Percentiles rank a stretch among this genome's conserved stretches.
Conservation (phyloP, 30 jellyfish, hydroid and myxozoan genomes). For the Hydractinia symbiolongicarpus region DNA sequence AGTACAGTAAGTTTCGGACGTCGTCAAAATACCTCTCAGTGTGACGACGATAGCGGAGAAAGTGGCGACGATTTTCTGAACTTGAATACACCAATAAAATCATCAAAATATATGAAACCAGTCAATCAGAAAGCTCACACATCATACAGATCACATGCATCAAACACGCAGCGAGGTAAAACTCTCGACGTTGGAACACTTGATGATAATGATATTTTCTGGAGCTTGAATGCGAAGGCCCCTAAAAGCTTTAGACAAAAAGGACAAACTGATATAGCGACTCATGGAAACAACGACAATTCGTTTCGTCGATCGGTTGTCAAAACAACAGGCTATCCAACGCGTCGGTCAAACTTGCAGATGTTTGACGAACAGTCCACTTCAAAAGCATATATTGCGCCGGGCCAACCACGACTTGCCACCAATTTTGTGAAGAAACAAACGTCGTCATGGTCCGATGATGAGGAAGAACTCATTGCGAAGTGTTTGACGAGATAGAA, state of each 20-base stretch:
- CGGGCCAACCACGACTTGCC: not conserved
- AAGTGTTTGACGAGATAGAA: not conserved
- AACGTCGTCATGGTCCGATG: conserved; percentile 3
- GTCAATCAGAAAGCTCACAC: not conserved
- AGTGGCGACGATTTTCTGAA: not conserved
- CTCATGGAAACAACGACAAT: not conserved
- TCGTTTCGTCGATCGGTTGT: not conserved
- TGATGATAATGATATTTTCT: too few relatives aligned
- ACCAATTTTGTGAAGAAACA: not conserved
- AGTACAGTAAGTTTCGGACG: not conserved
- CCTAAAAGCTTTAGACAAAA: too few relatives aligned
- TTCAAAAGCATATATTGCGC: not conserved
- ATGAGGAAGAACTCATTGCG: not conserved
- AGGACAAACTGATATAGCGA: not conserved
- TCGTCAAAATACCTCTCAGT: not conserved
- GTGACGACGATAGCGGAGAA: not conserved
- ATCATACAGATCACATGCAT: not conserved
- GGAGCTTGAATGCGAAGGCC: too few relatives aligned
- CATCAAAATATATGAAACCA: not conserved
- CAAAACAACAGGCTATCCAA: not conserved
- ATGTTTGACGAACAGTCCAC: not conserved
- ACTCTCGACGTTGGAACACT: too few relatives aligned
- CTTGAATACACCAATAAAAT: not conserved
- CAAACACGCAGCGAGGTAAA: too few relatives aligned
- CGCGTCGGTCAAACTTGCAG: not conserved